Evolutionary conservation across 1,140 invertebrate species (phyloP).

Genomic region (Diploscapter pachys): DNA sequence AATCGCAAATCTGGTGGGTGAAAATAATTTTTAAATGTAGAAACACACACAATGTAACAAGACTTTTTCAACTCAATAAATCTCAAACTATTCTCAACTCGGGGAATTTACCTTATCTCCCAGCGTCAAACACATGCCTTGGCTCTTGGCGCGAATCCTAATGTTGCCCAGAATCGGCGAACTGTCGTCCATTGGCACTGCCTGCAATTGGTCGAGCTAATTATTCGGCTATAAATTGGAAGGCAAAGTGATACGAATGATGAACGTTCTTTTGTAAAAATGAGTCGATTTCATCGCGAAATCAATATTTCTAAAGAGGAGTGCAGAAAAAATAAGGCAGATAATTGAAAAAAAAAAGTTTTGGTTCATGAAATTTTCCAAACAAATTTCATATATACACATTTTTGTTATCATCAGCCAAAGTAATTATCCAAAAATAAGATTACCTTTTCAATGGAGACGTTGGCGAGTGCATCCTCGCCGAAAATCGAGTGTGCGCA

Average conservation of each 20-base stretch:
- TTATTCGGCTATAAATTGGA: too few species aligned
- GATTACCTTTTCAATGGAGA: constrained; percentile 83
- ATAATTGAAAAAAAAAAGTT: too few species aligned
- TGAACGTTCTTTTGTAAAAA: background rate
- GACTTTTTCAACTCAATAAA: too few species aligned
- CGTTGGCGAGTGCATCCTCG: constrained; percentile 94
- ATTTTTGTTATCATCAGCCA: background rate
- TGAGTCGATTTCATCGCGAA: background rate
- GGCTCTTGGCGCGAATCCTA: constrained; percentile 92
- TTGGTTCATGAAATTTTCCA: background rate
- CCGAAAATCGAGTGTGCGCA: constrained; percentile 98
- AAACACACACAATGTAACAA: too few species aligned
- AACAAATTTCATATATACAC: background rate
- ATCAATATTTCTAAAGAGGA: too few species aligned
- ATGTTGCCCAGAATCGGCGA: constrained; percentile 86
- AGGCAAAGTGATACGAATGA: too few species aligned
- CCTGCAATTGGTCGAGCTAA: background rate
- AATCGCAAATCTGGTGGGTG: too few species aligned
- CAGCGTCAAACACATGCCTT: constrained; percentile 65
- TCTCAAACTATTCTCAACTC: too few species aligned
- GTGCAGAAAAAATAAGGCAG: too few species aligned
- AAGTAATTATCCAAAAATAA: background rate
- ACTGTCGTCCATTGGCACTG: constrained; percentile 67
- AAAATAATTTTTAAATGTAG: too few species aligned
- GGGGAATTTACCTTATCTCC: constrained; percentile 45